Percentiles rank a stretch among this genome's conserved stretches.
Conservation (phyloP, 1,140 invertebrate genomes). For the Trypoxylus dichotomus region DNA sequence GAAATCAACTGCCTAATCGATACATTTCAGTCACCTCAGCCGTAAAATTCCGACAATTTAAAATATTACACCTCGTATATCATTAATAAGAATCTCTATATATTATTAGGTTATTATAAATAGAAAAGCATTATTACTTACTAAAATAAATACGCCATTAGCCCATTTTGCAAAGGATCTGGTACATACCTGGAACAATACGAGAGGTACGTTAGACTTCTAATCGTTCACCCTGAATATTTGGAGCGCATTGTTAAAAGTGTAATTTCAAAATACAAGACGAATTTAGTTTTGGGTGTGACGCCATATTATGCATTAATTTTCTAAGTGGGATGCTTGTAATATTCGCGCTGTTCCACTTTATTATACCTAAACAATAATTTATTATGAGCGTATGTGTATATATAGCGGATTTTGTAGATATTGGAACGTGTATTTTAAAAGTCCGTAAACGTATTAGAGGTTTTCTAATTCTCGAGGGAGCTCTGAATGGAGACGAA, state of each 20-base stretch:
- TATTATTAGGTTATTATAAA: not conserved
- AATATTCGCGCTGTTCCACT: not conserved
- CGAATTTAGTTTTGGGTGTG: conserved; percentile 10
- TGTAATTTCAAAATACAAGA: not conserved
- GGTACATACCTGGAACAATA: not conserved
- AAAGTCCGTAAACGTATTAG: too few species aligned
- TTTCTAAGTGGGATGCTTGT: not conserved
- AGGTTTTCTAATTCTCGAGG: too few species aligned
- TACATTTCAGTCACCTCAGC: not conserved
- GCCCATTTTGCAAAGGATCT: not conserved
- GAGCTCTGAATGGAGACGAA: not conserved
- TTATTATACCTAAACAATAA: not conserved
- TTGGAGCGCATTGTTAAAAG: not conserved
- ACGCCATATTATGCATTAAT: not conserved
- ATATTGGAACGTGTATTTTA: too few species aligned
- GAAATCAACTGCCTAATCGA: not conserved
- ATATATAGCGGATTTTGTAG: not conserved
- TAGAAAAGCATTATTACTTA: conserved; percentile 14
- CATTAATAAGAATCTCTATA: not conserved
- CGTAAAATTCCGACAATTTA: conserved; percentile 7
- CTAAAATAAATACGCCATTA: not conserved
- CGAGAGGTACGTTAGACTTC: not conserved
- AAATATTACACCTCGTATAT: not conserved
- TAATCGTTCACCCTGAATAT: not conserved
- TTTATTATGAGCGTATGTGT: not conserved